Percentiles rank a stretch among this genome's conserved stretches.
phyloP scores from a whole-genome alignment of 2,797 vertebrate genomes.

The Pelochelys cantorii region DNA sequence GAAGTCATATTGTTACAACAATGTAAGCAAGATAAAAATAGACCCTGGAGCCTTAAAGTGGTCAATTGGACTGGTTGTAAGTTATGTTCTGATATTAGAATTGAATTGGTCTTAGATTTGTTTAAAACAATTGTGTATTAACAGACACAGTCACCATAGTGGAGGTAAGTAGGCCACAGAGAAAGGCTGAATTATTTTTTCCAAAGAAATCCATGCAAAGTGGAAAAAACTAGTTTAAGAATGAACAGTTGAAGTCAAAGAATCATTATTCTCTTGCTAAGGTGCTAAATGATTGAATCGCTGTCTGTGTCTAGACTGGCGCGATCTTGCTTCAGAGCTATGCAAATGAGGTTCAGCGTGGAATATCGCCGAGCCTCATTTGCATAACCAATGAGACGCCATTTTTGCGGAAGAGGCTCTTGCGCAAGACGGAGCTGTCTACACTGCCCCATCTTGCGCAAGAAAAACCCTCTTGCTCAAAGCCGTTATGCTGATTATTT shows the following conservation, averaged over 20 bases:
- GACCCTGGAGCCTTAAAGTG: background rate
- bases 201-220: background rate
- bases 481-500: no score
- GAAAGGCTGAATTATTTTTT: background rate
- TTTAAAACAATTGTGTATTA: background rate
- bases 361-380: no score
- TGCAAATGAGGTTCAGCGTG: no score
- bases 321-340: no score
- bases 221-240: background rate
- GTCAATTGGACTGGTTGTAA: background rate
- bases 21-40: background rate
- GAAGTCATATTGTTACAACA: background rate
- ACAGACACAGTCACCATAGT: background rate
- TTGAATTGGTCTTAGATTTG: background rate
- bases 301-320: no score
- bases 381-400: no score
- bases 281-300: background rate
- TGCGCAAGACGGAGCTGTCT: no score
- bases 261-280: background rate
- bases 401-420: no score
- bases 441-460: no score
- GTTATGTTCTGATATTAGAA: background rate
- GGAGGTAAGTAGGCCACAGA: background rate
- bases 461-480: no score
- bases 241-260: background rate